Evolutionary conservation across 2,797 vertebrate genomes (phyloP), one percentile per base, ranked within the genome.

Genomic region (Pagetopsis macropterus): DNA sequence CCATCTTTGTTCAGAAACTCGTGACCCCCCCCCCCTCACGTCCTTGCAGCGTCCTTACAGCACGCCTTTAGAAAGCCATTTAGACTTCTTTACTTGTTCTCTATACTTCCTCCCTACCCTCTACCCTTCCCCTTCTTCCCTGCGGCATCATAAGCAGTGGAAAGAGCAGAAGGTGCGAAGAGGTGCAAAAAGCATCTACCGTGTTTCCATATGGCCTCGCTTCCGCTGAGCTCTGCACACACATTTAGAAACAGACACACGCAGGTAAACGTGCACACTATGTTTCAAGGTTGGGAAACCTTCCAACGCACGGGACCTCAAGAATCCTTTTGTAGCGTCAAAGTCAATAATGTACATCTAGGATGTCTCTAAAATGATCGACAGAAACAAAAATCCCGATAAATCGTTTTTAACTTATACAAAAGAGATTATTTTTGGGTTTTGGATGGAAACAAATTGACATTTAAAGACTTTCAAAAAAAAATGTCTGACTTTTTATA

Each of bases 121-220:
- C 44, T 17, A 77, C 46, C 41, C 44, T 62, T 65, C 44, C 2
- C 46, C 21, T 31, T 45, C 70, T 66, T 89, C 87, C 88, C 85
- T 27, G 75, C n/a, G 78, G 88, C 79, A 85, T 70, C 33, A 74
- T 66, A 75, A 81, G 64, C 65, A 64, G 78, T 23, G 76, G 72
- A 85, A 59, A 77, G 58, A 86, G 64, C 90, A 90, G 76, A 78
- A 87, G 88, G 88, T 87, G 86, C 31, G 21, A 92, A 90, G 85
- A 90, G 86, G 90, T 89, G 91, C 86, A 89, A 92, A 93, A 89
- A 93, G 87, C 89, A 70, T 91, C 89, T 46, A 21, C 49, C 60
- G 43, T 60, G 77, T 85, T 79, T 90, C 88, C 85, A 85, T 82
- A 84, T 79, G 82, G 75, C 78, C 41, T 66, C 9, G 37, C 75